Evolutionary conservation across 1,140 invertebrate genomes (phyloP), one percentile per base, ranked within the genome.

Genomic region (Thaumatotibia leucotreta): DNA sequence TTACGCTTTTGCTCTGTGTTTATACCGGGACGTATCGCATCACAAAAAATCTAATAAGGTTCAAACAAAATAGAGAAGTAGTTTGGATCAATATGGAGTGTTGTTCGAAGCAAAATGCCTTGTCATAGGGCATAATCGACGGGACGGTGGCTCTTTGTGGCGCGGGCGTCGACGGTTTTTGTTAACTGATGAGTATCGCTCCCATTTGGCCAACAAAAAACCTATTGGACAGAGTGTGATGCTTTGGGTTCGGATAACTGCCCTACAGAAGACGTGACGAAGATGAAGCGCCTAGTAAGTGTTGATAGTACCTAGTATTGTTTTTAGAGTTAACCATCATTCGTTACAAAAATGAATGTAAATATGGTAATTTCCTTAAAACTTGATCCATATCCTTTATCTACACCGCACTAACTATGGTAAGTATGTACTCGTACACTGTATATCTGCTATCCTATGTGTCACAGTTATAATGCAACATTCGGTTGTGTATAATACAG

Each of bases 61-160:
- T 72, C 73, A 80, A 82, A 72, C 80, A 84, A 90, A 90, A 88
- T 90, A 84, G 79, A 88, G 22, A 72, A 84, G 82, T 80, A 82
- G 84, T 86, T 86, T 84, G 88, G 88, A 90, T 90, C 88, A 88
- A 88, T 90, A 90, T 90, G 86, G 87, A 75, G 85, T 81, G 84
- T 88, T 86, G 86, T 88, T 85, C 81, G 72, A 65, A 77, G 72
- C 77, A 86, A 88, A 88, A 74, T 83, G 88, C 88, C 81, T 84
- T 88, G 88, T 90, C 88, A 90, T 90, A 88, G 81, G 75, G 79
- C 80, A 84, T 90, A 90, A 90, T 90, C 86, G 86, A 90, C 79
- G 77, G 64, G 79, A 76, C 84, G 83, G 82, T 88, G 85, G 85
- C 84, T 80, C 85, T 88, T 90, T 90, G 88, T 90, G 74, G 72